phyloP scores from a whole-genome alignment of 2,797 vertebrate genomes.

The Sciurus vulgaris region DNA sequence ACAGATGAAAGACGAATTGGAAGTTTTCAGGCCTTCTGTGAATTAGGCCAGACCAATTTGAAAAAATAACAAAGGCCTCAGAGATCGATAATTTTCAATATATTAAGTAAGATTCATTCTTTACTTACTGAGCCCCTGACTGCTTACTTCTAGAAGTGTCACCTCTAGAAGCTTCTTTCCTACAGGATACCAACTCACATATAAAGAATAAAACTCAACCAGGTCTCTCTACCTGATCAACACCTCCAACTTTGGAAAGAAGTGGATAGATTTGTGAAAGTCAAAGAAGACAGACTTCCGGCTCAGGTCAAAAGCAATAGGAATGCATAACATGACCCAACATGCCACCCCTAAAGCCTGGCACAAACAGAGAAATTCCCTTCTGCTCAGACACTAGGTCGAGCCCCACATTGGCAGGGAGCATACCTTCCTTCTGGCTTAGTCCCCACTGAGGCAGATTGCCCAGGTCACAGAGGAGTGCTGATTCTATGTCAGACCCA shows the following conservation, averaged over 20 bases:
- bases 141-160: neutral
- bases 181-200: neutral
- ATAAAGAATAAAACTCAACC: neutral
- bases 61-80: slow-evolving; percentile 35
- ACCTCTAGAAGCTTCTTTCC: slow-evolving; percentile 12
- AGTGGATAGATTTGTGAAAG: neutral
- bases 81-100: slow-evolving; percentile 55
- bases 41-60: slow-evolving; percentile 31
- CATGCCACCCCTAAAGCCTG: neutral
- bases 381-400: slow-evolving; percentile 57
- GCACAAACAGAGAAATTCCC: neutral
- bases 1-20: slow-evolving; percentile 60
- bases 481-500: slow-evolving; percentile 63
- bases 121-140: neutral
- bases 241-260: neutral
- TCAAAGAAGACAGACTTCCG: neutral
- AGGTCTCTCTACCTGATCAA: neutral
- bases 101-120: neutral
- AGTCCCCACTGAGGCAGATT: slow-evolving; percentile 62
- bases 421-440: slow-evolving; percentile 7
- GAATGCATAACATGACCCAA: neutral
- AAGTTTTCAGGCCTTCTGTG: slow-evolving; percentile 62
- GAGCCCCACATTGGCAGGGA: neutral
- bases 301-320: neutral
- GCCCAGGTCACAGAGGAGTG: slow-evolving; percentile 53